phyloP scores from a whole-genome alignment of 2,113 vertebrate genomes.

The Ia io region DNA sequence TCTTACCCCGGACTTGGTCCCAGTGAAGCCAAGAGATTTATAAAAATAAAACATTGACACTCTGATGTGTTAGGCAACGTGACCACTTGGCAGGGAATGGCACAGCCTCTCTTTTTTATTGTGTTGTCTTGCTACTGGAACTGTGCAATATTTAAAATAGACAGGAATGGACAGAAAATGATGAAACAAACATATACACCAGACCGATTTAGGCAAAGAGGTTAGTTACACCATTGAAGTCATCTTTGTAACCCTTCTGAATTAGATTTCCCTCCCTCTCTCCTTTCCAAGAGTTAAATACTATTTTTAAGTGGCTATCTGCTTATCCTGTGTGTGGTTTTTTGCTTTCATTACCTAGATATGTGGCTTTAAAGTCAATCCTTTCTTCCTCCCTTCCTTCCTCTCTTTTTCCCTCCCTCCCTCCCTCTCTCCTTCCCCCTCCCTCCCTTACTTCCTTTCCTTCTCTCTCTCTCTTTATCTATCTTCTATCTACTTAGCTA shows the following conservation, averaged over 20 bases:
- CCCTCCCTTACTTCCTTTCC: not conserved
- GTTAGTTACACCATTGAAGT: not conserved
- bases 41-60: not conserved
- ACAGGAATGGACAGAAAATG: not conserved
- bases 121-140: not conserved
- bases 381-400: no score
- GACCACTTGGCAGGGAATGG: not conserved
- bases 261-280: not conserved
- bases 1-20: not conserved
- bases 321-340: not conserved
- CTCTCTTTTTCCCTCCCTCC: not conserved
- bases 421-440: not conserved
- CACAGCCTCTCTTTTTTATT: not conserved
- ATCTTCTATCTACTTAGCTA: no score
- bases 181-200: not conserved
- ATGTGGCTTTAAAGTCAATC: not conserved
- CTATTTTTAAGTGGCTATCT: not conserved
- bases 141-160: conserved; percentile 7
- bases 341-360: not conserved
- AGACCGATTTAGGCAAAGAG: not conserved
- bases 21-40: not conserved
- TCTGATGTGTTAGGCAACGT: not conserved
- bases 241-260: not conserved
- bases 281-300: not conserved
- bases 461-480: not conserved